Percentiles rank a stretch among this genome's conserved stretches.
phyloP scores from a whole-genome alignment of 2,797 vertebrate species.

The Oophaga sylvatica region DNA sequence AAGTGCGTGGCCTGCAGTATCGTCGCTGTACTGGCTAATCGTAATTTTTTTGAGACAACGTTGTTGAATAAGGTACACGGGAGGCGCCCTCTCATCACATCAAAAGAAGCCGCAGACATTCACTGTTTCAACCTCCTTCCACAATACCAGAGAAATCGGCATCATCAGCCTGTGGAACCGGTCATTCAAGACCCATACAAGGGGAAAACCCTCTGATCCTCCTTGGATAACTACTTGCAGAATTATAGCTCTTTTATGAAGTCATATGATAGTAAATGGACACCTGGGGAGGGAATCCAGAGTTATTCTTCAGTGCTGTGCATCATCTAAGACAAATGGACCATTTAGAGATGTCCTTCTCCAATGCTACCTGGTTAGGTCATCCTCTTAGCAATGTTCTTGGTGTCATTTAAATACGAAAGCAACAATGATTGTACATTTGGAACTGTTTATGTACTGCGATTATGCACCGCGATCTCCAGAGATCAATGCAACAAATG shows the following conservation, averaged over 20 bases:
- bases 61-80: neutral
- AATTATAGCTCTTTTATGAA: neutral
- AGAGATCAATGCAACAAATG: no score
- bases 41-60: neutral
- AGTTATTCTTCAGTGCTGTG: neutral
- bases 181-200: conserved; percentile 6
- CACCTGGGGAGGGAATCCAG: neutral
- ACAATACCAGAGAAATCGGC: no score
- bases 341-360: neutral
- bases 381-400: neutral
- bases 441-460: no score
- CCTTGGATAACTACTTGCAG: neutral
- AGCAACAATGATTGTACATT: no score
- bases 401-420: no score
- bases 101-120: neutral
- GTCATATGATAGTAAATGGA: neutral
- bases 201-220: conserved; percentile 15
- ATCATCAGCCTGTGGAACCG: neutral
- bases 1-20: neutral
- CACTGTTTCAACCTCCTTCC: conserved; percentile 5
- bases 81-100: neutral
- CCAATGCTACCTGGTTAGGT: neutral
- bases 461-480: no score
- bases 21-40: neutral
- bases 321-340: neutral